Conservation (phyloP, 2,888 invertebrate genomes). For the Drosophila prolongata region DNA sequence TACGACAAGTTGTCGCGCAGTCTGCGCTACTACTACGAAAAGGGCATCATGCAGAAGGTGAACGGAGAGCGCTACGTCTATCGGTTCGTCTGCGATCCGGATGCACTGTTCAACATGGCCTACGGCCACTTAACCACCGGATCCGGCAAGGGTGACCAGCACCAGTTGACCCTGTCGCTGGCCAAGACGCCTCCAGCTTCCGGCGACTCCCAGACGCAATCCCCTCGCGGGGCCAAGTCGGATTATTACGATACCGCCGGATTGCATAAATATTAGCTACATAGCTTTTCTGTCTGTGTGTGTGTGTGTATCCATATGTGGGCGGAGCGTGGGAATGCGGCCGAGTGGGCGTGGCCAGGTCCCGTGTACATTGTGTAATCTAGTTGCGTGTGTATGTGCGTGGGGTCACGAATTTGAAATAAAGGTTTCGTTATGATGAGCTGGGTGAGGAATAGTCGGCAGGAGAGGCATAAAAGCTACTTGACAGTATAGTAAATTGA, state of each 20-base stretch:
- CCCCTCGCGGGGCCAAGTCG: conserved; percentile 63
- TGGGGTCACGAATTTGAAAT: conserved; percentile 6
- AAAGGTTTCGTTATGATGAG: conserved; percentile 26
- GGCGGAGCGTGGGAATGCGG: conserved; percentile 57
- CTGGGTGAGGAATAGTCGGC: conserved; percentile 6
- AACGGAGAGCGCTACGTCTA: conserved; percentile 98
- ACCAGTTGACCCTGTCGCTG: conserved; percentile 65
- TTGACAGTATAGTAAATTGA: neutral
- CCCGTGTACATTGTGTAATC: conserved; percentile 75
- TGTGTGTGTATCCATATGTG: conserved; percentile 12
- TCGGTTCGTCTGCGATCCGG: conserved; percentile 98
- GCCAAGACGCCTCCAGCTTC: conserved; percentile 56
- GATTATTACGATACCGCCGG: conserved; percentile 66
- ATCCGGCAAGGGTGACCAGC: conserved; percentile 65
- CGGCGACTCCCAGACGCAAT: conserved; percentile 56
- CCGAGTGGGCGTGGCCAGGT: conserved; percentile 55
- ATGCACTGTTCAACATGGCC: conserved; percentile 94
- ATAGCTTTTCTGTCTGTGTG: neutral
- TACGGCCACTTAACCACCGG: conserved; percentile 84
- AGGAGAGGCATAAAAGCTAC: neutral
- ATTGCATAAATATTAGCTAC: conserved; percentile 69
- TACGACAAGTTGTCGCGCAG: conserved; percentile 98
- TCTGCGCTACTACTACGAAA: conserved; percentile 97
- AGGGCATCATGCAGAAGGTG: conserved; percentile 99
- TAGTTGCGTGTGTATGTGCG: conserved; percentile 50